Evolutionary conservation across 2,797 vertebrate genomes (phyloP).

Genomic region (Cossypha polioptera): DNA sequence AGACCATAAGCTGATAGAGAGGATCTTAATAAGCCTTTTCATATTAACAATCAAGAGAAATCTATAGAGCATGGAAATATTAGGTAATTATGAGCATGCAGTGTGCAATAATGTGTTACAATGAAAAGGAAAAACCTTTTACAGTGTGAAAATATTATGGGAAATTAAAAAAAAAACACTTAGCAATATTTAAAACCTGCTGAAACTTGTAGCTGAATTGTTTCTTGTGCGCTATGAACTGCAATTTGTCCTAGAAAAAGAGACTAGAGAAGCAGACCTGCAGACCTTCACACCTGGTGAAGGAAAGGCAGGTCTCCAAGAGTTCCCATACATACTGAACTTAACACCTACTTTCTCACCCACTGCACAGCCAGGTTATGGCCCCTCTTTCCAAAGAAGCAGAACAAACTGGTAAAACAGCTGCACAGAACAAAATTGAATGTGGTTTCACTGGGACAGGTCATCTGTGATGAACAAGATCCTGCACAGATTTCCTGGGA

Average conservation of each 20-base stretch:
- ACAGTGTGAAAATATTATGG: conserved; percentile 35
- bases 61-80: background rate
- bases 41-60: background rate
- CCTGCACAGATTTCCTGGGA: background rate
- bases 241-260: conserved; percentile 50
- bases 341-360: conserved; percentile 44
- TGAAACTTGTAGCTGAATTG: conserved; percentile 25
- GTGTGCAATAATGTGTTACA: background rate
- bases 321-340: conserved; percentile 21
- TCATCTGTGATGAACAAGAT: background rate
- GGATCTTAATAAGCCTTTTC: conserved; percentile 1
- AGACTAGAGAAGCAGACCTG: conserved; percentile 34
- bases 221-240: conserved; percentile 53
- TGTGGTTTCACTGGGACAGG: background rate
- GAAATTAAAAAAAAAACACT: background rate
- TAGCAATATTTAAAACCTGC: background rate
- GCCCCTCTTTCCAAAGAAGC: background rate
- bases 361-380: background rate
- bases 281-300: conserved; percentile 46
- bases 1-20: conserved; percentile 38
- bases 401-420: background rate
- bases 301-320: conserved; percentile 52
- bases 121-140: conserved; percentile 57
- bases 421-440: background rate
- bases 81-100: background rate